These are phyloP conservation scores for Drosophila aldrichi DNA, from an alignment of 2,888 invertebrate genomes.

Conservation along the genomic window DNA sequence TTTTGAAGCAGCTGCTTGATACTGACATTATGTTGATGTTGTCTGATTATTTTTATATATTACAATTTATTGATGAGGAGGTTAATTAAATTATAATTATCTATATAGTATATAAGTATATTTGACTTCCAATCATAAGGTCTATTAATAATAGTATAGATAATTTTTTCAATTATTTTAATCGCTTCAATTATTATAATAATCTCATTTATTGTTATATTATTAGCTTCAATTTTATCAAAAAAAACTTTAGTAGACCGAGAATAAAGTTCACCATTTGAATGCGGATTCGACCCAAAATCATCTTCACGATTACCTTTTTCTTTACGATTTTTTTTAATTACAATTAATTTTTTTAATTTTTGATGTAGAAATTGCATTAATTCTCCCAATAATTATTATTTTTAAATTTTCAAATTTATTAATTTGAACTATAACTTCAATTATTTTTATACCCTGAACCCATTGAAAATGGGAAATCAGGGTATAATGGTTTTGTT, in stretches of 20 bases:
- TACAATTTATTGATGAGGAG: conserved; percentile 86
- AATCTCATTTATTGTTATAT: conserved; percentile 86
- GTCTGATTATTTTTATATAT: neutral
- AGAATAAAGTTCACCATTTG: conserved; percentile 89
- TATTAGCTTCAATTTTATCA: conserved; percentile 61
- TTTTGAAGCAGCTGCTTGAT: too few species aligned
- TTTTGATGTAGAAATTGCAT: too few species aligned
- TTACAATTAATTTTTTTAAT: neutral
- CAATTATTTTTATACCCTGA: too few species aligned
- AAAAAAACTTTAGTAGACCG: neutral
- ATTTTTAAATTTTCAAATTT: too few species aligned
- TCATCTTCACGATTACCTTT: conserved; percentile 73
- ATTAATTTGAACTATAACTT: too few species aligned
- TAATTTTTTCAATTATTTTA: conserved; percentile 86
- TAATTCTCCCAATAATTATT: too few species aligned
- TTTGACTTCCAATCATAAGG: conserved; percentile 90
- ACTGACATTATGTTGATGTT: neutral
- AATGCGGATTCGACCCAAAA: conserved; percentile 88
- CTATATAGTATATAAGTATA: conserved; percentile 90
- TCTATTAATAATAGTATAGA: conserved; percentile 87
- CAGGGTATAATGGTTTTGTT: too few species aligned
- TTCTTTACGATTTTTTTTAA: neutral
- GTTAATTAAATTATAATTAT: conserved; percentile 84
- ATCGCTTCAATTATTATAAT: conserved; percentile 83
- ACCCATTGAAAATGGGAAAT: too few species aligned